Base-by-base conservation (phyloP, 2,113 vertebrate genomes). In the Clinocottus analis region DNA sequence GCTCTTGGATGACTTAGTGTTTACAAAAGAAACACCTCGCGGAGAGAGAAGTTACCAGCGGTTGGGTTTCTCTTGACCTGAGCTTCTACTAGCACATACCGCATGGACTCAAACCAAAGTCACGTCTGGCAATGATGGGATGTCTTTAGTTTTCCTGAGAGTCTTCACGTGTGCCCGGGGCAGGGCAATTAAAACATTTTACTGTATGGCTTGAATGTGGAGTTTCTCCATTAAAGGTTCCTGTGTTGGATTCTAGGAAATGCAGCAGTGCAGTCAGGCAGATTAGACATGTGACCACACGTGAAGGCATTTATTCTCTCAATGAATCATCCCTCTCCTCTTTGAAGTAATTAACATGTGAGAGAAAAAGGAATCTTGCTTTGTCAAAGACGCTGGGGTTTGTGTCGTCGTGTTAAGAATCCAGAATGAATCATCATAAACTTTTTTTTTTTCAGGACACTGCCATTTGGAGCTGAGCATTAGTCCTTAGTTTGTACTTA, bases 321-420 rank as follows among this genome's bases (percentile, higher is more conserved):
- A 86, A 81, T 90, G 85, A 91, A 80, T 94, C 84, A 90, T 87
- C 90, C 80, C 87, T 76, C 47, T 75, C 10, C 17, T 12, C n/a
- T 14, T 51, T 66, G 13, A 68, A 41, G 49, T 61, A 31, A 49
- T 35, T 75, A 31, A 79, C 25, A 4, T 47, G 17, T 58, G 41
- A 49, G 53, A 62, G 29, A 37, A n/a, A 53, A 49, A 13, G 4
- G 17, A 71, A 23, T 62, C 17, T 11, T 7, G 6, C 33, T 31
- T 11, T 5, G 47, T 14, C 45, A 45, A 75, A 25, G 12, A 7
- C 72, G 55, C 21, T 8, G n/a, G 13, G 43, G 16, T 62, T 35
- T 27, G 43, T 51, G 29, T 29, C 19, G 17, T 27, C 23, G 25
- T 21, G 35, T 39, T 19, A 45, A 25, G 27, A 68, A 68, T 58